Conservation (phyloP, 2,888 invertebrate species). For the Parnassius smintheus region DNA sequence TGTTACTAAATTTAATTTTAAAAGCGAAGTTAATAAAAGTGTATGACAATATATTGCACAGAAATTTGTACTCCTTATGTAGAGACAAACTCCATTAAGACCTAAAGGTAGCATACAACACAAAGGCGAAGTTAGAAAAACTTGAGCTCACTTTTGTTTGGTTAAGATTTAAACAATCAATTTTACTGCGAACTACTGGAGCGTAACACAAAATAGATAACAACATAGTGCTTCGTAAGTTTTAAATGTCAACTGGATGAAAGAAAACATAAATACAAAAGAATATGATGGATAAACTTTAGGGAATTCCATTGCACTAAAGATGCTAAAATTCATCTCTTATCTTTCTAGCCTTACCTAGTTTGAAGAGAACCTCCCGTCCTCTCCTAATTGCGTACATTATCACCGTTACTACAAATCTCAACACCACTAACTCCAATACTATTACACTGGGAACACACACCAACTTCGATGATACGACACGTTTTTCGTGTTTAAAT, state of each 20-base stretch:
- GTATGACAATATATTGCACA: conserved; percentile 2
- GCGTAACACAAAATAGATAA: conserved; percentile 14
- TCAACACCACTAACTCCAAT: no score
- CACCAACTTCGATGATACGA: no score
- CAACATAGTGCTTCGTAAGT: not conserved
- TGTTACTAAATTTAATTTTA: not conserved
- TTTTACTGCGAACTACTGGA: conserved; percentile 12
- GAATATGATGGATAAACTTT: no score
- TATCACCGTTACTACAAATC: no score
- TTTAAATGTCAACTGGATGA: conserved; percentile 1
- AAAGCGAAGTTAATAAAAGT: not conserved
- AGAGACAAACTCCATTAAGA: conserved; percentile 6
- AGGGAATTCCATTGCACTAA: no score
- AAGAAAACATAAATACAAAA: not conserved
- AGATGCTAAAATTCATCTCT: no score
- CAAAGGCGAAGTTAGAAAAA: not conserved
- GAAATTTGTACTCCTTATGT: not conserved
- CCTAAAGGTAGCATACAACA: not conserved
- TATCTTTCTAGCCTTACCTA: no score
- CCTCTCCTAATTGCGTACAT: no score
- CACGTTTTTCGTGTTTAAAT: no score
- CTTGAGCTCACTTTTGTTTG: conserved; percentile 5
- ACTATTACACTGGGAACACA: no score
- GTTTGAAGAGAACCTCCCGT: no score
- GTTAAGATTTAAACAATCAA: not conserved